Evolutionary conservation across 2,888 invertebrate species (phyloP).

Genomic region (Hipparchia semele): DNA sequence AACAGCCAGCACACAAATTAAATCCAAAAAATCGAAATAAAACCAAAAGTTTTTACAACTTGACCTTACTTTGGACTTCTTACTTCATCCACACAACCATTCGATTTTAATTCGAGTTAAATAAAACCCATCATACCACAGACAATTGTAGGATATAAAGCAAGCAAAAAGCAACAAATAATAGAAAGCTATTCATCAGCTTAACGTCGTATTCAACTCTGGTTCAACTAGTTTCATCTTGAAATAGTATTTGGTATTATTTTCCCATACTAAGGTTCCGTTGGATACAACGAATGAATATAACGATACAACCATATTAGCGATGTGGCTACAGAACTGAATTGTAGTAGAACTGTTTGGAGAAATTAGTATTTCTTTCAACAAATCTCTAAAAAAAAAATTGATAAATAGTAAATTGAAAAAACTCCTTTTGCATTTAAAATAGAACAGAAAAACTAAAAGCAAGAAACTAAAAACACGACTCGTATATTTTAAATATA

Average conservation of each 20-base stretch:
- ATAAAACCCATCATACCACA: background rate
- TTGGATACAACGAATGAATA: slow-evolving; percentile 59
- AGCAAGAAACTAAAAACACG: too few species aligned
- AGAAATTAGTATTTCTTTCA: background rate
- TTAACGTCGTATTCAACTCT: slow-evolving; percentile 33
- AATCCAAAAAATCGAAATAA: too few species aligned
- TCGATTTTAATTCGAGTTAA: background rate
- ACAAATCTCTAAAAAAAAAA: too few species aligned
- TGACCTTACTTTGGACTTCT: too few species aligned
- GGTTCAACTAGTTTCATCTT: slow-evolving; percentile 34
- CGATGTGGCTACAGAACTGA: slow-evolving; percentile 43
- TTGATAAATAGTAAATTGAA: too few species aligned
- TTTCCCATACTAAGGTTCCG: slow-evolving; percentile 59
- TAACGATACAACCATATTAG: slow-evolving; percentile 69
- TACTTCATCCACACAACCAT: too few species aligned
- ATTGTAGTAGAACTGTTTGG: slow-evolving; percentile 44
- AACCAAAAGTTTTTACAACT: too few species aligned
- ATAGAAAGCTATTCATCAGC: slow-evolving; percentile 36
- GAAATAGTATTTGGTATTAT: slow-evolving; percentile 59
- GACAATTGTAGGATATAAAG: background rate
- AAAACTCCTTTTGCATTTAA: too few species aligned
- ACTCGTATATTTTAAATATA: too few species aligned
- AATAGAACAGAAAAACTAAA: too few species aligned
- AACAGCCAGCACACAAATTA: too few species aligned
- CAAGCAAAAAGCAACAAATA: slow-evolving; percentile 3